Percentiles rank a stretch among this genome's conserved stretches.
phyloP scores from a whole-genome alignment of 2,797 vertebrate species.

The Furcifer pardalis region DNA sequence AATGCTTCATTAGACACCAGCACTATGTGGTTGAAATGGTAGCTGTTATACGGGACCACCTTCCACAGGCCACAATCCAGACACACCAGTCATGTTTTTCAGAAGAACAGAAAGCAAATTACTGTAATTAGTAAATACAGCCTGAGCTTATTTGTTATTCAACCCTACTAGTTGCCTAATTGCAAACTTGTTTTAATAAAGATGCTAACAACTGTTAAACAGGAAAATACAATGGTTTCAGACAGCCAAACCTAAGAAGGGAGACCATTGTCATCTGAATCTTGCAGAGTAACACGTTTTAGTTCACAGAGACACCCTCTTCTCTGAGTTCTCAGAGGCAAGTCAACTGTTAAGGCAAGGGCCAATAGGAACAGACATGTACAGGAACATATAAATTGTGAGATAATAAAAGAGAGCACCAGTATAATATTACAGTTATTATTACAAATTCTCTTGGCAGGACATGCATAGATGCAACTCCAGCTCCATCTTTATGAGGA shows the following conservation, averaged over 20 bases:
- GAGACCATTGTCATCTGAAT: slow-evolving; percentile 1
- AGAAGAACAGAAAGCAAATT: background rate
- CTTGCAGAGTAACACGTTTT: background rate
- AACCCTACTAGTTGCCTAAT: background rate
- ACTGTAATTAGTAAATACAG: background rate
- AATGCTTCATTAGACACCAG: background rate
- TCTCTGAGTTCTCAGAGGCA: background rate
- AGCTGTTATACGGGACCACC: background rate
- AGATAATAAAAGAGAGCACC: background rate
- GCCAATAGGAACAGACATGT: background rate
- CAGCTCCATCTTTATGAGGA: too few species aligned
- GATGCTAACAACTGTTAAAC: background rate
- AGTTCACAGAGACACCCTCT: slow-evolving; percentile 6
- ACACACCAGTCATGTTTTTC: background rate
- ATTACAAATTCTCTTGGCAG: background rate
- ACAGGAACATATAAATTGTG: background rate
- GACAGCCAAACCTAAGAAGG: slow-evolving; percentile 2
- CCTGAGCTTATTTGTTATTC: background rate
- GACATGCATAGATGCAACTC: too few species aligned
- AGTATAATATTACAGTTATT: background rate
- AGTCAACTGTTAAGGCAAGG: background rate
- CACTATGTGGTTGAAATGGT: background rate
- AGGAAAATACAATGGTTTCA: slow-evolving; percentile 10
- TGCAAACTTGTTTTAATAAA: slow-evolving; percentile 4
- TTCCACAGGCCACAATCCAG: background rate